Conservation (phyloP, 2,888 invertebrate genomes). For the Oegoconia quadripuncta region DNA sequence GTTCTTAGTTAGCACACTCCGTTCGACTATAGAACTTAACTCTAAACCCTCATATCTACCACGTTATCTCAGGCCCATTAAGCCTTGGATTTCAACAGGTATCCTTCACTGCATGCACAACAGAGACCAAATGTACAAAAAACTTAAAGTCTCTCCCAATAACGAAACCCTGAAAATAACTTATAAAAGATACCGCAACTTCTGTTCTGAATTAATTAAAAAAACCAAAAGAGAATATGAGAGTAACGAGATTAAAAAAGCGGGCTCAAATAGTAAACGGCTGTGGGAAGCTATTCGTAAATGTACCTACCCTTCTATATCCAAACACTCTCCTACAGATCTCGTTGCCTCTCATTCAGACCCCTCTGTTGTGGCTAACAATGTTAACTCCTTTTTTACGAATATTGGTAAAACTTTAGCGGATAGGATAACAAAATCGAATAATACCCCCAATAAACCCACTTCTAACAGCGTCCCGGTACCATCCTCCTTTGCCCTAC, state of each 20-base stretch:
- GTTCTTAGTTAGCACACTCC: not conserved
- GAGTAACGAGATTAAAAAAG: not conserved
- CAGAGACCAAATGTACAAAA: not conserved
- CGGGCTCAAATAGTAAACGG: not conserved
- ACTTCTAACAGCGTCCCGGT: no score
- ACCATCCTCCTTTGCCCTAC: not conserved
- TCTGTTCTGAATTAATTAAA: not conserved
- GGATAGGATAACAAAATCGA: not conserved
- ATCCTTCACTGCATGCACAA: not conserved
- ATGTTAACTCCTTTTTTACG: not conserved
- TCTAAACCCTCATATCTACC: not conserved
- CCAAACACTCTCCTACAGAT: not conserved
- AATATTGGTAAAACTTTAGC: not conserved
- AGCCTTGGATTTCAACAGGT: slow-evolving; percentile 1
- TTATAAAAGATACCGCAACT: not conserved
- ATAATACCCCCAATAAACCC: no score
- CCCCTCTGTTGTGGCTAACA: not conserved
- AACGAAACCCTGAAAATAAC: not conserved
- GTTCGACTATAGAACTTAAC: not conserved
- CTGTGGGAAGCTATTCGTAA: slow-evolving; percentile 2
- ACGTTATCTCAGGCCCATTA: not conserved
- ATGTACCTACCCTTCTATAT: not conserved
- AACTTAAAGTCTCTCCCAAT: not conserved
- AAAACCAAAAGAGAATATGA: slow-evolving; percentile 11
- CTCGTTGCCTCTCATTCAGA: not conserved